These are phyloP conservation scores for Onychomys torridus DNA, from an alignment of 2,797 vertebrate genomes.

Conservation along the genomic window DNA sequence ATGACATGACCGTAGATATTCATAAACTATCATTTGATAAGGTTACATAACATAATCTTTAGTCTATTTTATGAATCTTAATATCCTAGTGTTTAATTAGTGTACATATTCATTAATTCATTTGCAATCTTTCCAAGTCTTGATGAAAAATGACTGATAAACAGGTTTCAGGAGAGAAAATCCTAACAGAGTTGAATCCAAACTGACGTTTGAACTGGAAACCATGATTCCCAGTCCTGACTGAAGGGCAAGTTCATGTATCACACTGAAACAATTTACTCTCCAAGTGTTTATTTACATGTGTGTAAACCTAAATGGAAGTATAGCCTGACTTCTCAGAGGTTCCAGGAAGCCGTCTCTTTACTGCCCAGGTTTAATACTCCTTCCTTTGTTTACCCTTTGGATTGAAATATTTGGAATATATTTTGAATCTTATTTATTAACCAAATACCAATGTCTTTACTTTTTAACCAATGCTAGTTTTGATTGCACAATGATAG, in stretches of 20 bases:
- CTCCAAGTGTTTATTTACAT: neutral
- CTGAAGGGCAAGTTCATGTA: neutral
- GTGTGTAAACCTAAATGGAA: neutral
- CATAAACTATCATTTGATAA: neutral
- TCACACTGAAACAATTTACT: neutral
- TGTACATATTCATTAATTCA: neutral
- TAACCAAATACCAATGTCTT: neutral
- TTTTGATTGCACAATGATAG: neutral
- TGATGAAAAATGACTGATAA: neutral
- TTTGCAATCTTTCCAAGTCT: constrained; percentile 9
- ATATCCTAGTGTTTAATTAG: neutral
- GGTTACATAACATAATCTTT: neutral
- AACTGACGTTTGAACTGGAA: neutral
- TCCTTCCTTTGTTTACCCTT: neutral
- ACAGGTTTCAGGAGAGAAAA: neutral
- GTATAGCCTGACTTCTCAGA: neutral
- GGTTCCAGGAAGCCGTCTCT: neutral
- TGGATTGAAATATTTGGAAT: neutral
- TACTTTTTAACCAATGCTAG: neutral
- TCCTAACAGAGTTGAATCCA: neutral
- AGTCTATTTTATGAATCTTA: neutral
- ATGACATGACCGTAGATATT: neutral
- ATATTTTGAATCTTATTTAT: neutral
- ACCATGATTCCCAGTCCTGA: neutral
- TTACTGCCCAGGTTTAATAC: neutral